Conservation (phyloP, 2,113 vertebrate species). For the Plecotus auritus region DNA sequence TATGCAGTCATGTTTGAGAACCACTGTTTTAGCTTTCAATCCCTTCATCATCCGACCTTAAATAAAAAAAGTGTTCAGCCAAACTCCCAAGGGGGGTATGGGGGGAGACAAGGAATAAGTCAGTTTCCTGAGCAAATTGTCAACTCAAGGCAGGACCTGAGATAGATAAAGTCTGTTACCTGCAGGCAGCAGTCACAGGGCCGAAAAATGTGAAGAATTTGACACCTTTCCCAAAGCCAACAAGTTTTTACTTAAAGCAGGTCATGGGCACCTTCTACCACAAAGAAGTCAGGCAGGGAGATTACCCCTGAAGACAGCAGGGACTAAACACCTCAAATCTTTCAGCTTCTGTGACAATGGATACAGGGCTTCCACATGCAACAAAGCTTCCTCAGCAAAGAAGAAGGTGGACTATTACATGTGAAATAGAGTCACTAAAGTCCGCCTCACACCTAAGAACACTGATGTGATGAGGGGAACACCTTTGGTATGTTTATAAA, state of each 20-base stretch:
- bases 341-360: not conserved
- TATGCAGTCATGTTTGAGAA: not conserved
- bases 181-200: not conserved
- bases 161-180: not conserved
- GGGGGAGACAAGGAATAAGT: not conserved
- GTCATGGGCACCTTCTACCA: not conserved
- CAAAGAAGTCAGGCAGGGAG: not conserved
- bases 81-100: accelerated
- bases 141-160: not conserved
- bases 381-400: not conserved
- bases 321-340: not conserved
- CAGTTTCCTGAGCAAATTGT: not conserved
- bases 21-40: not conserved
- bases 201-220: not conserved
- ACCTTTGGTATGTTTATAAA: not conserved
- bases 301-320: not conserved
- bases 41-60: not conserved
- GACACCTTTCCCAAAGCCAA: not conserved
- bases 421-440: not conserved
- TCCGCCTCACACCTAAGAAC: not conserved
- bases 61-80: not conserved
- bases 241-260: not conserved
- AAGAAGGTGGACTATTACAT: not conserved
- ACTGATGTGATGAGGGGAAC: not conserved
- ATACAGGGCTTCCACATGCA: not conserved